Conservation (phyloP, 2,113 vertebrate genomes). For the Dipodomys stephensi region DNA sequence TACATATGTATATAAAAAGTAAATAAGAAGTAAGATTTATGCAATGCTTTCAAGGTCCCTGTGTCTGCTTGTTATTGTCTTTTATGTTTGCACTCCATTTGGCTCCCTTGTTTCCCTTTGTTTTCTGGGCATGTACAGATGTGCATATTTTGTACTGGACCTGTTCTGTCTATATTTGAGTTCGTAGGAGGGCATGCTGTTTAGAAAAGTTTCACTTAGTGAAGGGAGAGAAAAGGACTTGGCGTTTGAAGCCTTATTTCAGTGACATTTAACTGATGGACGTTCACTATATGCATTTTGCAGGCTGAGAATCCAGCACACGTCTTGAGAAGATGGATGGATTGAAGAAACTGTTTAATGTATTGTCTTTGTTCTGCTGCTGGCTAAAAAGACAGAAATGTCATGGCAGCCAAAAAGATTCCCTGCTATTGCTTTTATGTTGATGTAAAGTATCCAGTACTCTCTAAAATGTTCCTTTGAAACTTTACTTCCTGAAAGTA, state of each 20-base stretch:
- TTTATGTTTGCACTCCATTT: conserved; percentile 50
- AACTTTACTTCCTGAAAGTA: conserved; percentile 42
- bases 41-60: neutral
- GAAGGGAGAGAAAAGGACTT: conserved; percentile 29
- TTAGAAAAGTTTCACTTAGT: conserved; percentile 73
- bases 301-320: conserved; percentile 44
- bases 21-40: neutral
- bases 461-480: neutral
- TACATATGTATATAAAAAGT: neutral
- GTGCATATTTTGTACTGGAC: conserved; percentile 45
- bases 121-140: conserved; percentile 15
- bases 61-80: conserved; percentile 9
- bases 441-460: conserved; percentile 34
- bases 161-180: conserved; percentile 60
- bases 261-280: conserved; percentile 72
- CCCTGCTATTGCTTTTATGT: conserved; percentile 55
- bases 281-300: conserved; percentile 34
- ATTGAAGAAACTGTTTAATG: conserved; percentile 21
- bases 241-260: conserved; percentile 62
- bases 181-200: conserved; percentile 57
- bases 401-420: neutral
- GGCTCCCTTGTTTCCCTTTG: conserved; percentile 27
- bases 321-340: conserved; percentile 67
- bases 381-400: conserved; percentile 44
- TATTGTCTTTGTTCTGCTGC: conserved; percentile 66